A percentile compares a stretch with the other conserved stretches of the same genome.
These are phyloP conservation scores for Eunapius fragilis DNA, from an alignment of 37 sponge, comb jelly and placozoan species.

Conservation along the genomic window DNA sequence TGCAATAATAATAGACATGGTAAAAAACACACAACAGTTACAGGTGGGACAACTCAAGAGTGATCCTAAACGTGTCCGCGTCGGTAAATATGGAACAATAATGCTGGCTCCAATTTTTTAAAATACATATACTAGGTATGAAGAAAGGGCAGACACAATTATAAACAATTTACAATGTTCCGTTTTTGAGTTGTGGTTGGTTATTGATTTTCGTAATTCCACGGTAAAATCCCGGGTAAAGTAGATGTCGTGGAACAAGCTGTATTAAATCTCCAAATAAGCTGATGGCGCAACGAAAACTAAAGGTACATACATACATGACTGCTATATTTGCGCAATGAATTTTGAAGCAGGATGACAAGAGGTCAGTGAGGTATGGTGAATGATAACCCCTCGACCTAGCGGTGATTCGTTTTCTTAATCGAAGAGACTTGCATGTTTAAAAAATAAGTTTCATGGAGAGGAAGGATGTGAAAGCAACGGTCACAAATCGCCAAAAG, in stretches of 20 bases:
- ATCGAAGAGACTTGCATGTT: neutral
- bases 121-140: neutral
- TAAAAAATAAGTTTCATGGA: neutral
- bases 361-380: neutral
- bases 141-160: neutral
- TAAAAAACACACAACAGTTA: no score
- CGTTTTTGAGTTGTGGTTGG: neutral
- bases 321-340: neutral
- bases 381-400: neutral
- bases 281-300: neutral
- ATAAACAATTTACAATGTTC: neutral
- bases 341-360: neutral
- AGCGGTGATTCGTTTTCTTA: neutral
- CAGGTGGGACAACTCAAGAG: neutral
- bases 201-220: neutral
- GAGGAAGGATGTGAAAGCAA: neutral
- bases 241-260: neutral
- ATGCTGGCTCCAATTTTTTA: neutral
- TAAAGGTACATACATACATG: neutral
- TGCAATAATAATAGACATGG: no score
- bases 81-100: neutral
- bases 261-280: neutral
- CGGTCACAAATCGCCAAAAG: neutral
- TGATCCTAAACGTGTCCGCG: neutral
- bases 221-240: neutral